phyloP scores from a whole-genome alignment of 2,888 invertebrate species.

The Calameuta filiformis region DNA sequence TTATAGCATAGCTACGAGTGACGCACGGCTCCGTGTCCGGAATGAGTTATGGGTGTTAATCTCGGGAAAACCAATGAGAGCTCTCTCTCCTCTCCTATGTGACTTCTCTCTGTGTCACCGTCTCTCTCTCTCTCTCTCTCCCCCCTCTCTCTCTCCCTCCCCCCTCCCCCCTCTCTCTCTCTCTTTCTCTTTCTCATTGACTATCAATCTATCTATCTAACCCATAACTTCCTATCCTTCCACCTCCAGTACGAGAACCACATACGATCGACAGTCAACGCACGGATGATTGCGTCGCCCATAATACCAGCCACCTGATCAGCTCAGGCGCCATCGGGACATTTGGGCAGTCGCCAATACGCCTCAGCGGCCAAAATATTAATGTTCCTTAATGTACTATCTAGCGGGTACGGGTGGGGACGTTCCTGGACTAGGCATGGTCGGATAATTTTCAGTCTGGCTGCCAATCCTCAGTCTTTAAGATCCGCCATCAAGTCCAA shows the following conservation, averaged over 20 bases:
- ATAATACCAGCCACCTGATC: constrained; percentile 42
- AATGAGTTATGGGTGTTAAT: constrained; percentile 65
- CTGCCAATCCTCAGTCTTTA: not conserved
- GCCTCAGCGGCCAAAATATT: constrained; percentile 42
- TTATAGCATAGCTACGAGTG: constrained; percentile 63
- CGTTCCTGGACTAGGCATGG: not conserved
- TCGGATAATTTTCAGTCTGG: not conserved
- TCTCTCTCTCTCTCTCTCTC: constrained; percentile 10
- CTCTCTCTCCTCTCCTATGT: constrained; percentile 10
- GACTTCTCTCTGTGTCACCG: constrained; percentile 7
- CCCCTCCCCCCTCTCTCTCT: not conserved
- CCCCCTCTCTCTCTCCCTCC: constrained; percentile 10
- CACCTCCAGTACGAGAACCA: not conserved
- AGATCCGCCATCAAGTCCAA: not conserved
- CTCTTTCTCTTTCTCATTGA: constrained; percentile 6
- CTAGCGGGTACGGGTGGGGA: not conserved
- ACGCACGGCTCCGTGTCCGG: constrained; percentile 60
- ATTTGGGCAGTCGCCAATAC: constrained; percentile 45
- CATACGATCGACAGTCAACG: constrained; percentile 42
- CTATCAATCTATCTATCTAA: constrained; percentile 19
- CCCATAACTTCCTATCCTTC: constrained; percentile 5
- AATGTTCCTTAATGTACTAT: constrained; percentile 37
- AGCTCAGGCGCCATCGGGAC: constrained; percentile 30
- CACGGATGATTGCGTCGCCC: constrained; percentile 44
- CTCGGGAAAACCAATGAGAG: constrained; percentile 60